Base-by-base conservation (phyloP, 2,113 vertebrate species). In the Euleptes europaea region DNA sequence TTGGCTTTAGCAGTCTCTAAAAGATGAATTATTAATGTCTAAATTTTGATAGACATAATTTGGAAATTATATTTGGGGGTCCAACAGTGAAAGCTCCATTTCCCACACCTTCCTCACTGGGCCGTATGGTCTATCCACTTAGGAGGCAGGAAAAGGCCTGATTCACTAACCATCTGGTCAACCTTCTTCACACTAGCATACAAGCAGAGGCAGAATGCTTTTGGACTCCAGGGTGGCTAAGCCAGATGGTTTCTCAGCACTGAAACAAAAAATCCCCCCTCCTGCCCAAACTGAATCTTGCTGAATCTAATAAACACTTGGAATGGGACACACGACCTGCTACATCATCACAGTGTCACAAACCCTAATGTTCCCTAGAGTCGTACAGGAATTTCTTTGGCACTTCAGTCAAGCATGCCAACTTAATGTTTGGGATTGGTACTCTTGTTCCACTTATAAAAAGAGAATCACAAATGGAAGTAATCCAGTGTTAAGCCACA, bases 141-240 rank as follows among this genome's bases (percentile, higher is more conserved):
- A 5, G 38, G 51, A 83, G 17, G 17, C 70, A 63, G 69, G 81
- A 23, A 83, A 83, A 73, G 35, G 72, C 10, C 54, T 38, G 57
- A 60, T 60, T n/a, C 38, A 73, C 69, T 51, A 82, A 69, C 80
- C 80, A 82, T 83, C 69, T 83, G 81, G 70, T 83, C 44, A 73
- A 42, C 51, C 54, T 28, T n/a, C 51, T 38, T 83, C 35, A 73
- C 70, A 73, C 51, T 60, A 60, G 49, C 21, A 38, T 63, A 23
- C 17, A 73, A 73, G 21, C 38, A 63, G 70, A 63, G 40, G 28
- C 66, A 71, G 66, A 54, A 21, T 26, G 14, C 35, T 82, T 82
- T 82, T n/a, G 28, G 26, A 4, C 60, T 60, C 81, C 81, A 44
- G 63, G 35, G 10, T 44, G 70, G 51, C 69, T 63, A 40, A 23